Conservation (phyloP, 2,797 vertebrate genomes). For the Lepilemur septentrionalis region DNA sequence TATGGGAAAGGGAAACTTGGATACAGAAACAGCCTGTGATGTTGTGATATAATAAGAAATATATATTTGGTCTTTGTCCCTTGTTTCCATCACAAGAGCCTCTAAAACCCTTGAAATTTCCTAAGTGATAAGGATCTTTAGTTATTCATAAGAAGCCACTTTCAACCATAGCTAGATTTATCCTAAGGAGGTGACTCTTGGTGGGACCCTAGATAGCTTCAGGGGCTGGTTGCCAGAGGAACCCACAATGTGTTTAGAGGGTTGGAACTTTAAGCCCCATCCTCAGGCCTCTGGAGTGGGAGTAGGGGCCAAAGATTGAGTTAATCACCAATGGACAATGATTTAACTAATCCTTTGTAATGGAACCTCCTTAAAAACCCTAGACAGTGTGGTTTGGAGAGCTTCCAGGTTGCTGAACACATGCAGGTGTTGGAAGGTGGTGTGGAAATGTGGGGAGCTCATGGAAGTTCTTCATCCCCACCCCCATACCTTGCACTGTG, state of each 20-base stretch:
- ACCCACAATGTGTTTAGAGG: not conserved
- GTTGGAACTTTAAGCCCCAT: not conserved
- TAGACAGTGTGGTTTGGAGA: not conserved
- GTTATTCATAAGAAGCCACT: not conserved
- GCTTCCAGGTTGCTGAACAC: not conserved
- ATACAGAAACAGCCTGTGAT: not conserved
- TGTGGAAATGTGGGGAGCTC: not conserved
- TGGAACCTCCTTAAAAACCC: not conserved
- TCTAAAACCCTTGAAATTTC: not conserved
- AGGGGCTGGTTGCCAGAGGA: not conserved
- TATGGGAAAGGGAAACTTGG: not conserved
- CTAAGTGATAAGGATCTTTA: not conserved
- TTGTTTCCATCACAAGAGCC: not conserved
- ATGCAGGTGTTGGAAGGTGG: not conserved
- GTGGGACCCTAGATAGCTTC: not conserved
- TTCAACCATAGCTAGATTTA: not conserved
- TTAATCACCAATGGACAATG: not conserved
- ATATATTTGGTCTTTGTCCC: not conserved
- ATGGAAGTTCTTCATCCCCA: too few relatives aligned
- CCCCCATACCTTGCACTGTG: not conserved
- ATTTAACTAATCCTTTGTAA: not conserved
- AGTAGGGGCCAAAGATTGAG: not conserved
- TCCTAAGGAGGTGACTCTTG: not conserved
- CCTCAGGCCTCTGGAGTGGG: not conserved
- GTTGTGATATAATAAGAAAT: not conserved